Conservation (phyloP, 1,140 invertebrate species). For the Argopecten irradians region DNA sequence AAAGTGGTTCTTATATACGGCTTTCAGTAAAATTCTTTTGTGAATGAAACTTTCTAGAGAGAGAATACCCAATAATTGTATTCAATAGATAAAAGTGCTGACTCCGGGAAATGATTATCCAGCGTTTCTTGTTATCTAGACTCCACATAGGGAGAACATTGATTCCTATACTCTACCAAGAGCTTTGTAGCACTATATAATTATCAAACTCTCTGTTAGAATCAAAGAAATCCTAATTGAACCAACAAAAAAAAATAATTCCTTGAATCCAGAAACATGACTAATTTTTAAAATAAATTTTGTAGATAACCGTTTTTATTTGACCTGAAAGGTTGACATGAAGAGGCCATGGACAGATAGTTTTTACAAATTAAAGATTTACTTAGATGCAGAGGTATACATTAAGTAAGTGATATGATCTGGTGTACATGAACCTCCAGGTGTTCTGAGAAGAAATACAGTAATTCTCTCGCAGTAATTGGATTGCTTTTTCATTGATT, state of each 20-base stretch:
- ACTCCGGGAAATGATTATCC: too few relatives aligned
- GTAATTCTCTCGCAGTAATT: not conserved
- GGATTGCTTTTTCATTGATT: constrained; percentile 14
- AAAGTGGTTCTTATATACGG: too few relatives aligned
- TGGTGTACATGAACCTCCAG: not conserved
- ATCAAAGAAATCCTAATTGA: not conserved
- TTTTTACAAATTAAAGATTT: constrained; percentile 13
- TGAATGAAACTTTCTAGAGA: too few relatives aligned
- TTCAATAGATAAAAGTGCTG: too few relatives aligned
- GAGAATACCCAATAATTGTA: too few relatives aligned
- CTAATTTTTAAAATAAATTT: not conserved
- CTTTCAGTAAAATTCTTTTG: too few relatives aligned
- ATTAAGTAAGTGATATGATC: not conserved
- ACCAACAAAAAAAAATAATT: not conserved
- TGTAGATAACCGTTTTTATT: not conserved
- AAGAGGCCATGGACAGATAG: not conserved
- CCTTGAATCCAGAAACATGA: not conserved
- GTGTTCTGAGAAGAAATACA: not conserved
- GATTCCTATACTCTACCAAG: not conserved
- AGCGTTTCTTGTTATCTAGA: too few relatives aligned
- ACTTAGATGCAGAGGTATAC: not conserved
- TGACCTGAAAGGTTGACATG: not conserved
- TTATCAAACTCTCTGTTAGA: not conserved
- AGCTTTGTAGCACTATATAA: not conserved
- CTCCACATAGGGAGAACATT: too few relatives aligned